Conservation (phyloP, 1,140 invertebrate species). For the Neocloeon triangulifer region DNA sequence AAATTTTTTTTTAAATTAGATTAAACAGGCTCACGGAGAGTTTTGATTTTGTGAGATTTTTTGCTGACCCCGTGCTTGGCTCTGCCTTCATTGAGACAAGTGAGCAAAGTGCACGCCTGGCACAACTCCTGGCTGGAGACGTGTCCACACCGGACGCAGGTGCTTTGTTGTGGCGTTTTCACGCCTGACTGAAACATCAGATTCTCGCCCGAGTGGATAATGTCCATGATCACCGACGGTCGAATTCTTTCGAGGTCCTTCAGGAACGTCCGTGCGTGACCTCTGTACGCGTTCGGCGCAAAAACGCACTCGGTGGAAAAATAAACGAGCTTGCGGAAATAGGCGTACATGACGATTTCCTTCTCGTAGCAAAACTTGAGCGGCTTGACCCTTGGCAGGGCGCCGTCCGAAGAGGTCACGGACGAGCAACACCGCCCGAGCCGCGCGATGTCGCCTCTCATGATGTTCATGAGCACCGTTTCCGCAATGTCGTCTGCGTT, state of each 20-base stretch:
- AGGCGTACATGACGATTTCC: constrained; percentile 99
- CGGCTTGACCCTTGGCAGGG: constrained; percentile 70
- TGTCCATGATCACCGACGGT: constrained; percentile 87
- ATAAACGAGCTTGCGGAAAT: constrained; percentile 92
- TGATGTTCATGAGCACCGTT: constrained; percentile 94
- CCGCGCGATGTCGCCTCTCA: constrained; percentile 88
- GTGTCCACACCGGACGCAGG: constrained; percentile 75
- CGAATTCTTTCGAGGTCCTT: constrained; percentile 92
- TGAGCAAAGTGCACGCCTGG: constrained; percentile 88
- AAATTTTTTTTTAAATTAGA: too few relatives aligned
- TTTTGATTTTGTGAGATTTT: too few relatives aligned
- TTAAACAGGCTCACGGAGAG: too few relatives aligned
- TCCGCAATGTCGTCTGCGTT: constrained; percentile 99
- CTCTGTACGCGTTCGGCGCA: constrained; percentile 93
- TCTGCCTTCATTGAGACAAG: constrained; percentile 83
- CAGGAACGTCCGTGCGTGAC: constrained; percentile 73
- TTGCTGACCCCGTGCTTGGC: constrained; percentile 73
- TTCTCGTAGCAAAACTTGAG: constrained; percentile 99
- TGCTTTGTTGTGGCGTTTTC: constrained; percentile 55
- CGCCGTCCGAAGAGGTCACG: background rate
- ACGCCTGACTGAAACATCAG: constrained; percentile 43
- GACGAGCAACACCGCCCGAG: constrained; percentile 46
- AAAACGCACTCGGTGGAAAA: constrained; percentile 99
- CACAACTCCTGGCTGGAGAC: constrained; percentile 90
- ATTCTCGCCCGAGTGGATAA: constrained; percentile 74